Conservation (phyloP, 1,140 invertebrate genomes). For the Copidosoma floridanum region DNA sequence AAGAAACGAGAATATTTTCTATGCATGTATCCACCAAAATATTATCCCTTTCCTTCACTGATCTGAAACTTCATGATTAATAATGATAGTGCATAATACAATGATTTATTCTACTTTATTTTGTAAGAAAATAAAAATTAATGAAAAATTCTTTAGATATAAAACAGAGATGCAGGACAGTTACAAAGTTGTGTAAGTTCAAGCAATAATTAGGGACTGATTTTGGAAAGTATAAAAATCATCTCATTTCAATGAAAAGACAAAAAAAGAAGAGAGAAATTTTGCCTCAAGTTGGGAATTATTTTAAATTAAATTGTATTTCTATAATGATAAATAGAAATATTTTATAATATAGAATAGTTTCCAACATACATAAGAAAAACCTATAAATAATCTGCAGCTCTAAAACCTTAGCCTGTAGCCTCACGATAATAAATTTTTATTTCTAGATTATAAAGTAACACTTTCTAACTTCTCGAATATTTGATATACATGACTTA, state of each 20-base stretch:
- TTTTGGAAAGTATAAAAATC: slow-evolving; percentile 13
- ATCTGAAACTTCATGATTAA: neutral
- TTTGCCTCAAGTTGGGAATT: slow-evolving; percentile 28
- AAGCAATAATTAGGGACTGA: slow-evolving; percentile 16
- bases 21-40: slow-evolving; percentile 9
- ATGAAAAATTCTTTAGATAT: slow-evolving; percentile 27
- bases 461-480: slow-evolving; percentile 21
- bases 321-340: slow-evolving; percentile 23
- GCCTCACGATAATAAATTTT: slow-evolving; percentile 52
- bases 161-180: slow-evolving; percentile 19
- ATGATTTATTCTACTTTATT: slow-evolving; percentile 16
- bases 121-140: slow-evolving; percentile 25
- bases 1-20: too few species aligned
- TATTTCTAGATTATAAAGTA: too few species aligned
- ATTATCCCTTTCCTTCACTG: neutral
- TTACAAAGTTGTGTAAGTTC: slow-evolving; percentile 24
- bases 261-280: slow-evolving; percentile 30
- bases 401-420: slow-evolving; percentile 58
- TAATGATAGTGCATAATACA: too few species aligned
- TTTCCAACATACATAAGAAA: too few species aligned
- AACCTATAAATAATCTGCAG: slow-evolving; percentile 27
- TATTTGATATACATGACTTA: neutral
- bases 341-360: slow-evolving; percentile 38
- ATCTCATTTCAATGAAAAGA: slow-evolving; percentile 13
- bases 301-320: too few species aligned